Conservation (phyloP, 2,113 vertebrate genomes). For the Plotosus lineatus region DNA sequence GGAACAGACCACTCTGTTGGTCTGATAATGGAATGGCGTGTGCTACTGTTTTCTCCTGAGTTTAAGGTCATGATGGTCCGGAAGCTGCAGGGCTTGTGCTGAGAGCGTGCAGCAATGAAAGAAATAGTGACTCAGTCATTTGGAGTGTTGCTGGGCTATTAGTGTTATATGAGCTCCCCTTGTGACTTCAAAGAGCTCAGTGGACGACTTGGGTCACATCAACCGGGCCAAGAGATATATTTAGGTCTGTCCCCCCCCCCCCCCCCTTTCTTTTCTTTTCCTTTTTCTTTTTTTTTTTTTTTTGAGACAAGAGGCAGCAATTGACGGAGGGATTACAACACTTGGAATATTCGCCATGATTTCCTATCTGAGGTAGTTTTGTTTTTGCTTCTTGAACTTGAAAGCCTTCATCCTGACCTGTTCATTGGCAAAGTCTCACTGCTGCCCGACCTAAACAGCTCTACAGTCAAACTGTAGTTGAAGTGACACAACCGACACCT, state of each 20-base stretch:
- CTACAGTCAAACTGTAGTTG: conserved; percentile 14
- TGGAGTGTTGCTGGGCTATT: conserved; percentile 45
- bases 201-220: conserved; percentile 48
- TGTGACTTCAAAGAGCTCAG: conserved; percentile 55
- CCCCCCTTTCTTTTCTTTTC: background rate
- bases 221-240: conserved; percentile 50
- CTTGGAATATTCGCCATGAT: conserved; percentile 7
- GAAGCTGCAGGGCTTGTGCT: conserved; percentile 32
- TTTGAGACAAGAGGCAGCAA: conserved; percentile 15
- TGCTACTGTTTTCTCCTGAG: conserved; percentile 32
- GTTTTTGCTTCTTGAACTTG: background rate
- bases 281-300: conserved; percentile 20
- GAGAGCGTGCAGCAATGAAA: conserved; percentile 5
- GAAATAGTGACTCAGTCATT: conserved; percentile 50
- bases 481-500: conserved; percentile 6
- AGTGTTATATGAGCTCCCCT: conserved; percentile 56
- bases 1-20: background rate
- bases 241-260: conserved; percentile 28
- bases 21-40: conserved; percentile 34
- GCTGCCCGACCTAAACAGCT: conserved; percentile 12
- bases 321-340: conserved; percentile 37
- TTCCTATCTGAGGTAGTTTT: conserved; percentile 13
- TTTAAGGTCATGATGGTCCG: conserved; percentile 52
- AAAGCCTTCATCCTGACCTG: background rate
- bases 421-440: conserved; percentile 8